Evolutionary conservation across 2,888 invertebrate genomes (phyloP).

Genomic region (Cabera pusaria): DNA sequence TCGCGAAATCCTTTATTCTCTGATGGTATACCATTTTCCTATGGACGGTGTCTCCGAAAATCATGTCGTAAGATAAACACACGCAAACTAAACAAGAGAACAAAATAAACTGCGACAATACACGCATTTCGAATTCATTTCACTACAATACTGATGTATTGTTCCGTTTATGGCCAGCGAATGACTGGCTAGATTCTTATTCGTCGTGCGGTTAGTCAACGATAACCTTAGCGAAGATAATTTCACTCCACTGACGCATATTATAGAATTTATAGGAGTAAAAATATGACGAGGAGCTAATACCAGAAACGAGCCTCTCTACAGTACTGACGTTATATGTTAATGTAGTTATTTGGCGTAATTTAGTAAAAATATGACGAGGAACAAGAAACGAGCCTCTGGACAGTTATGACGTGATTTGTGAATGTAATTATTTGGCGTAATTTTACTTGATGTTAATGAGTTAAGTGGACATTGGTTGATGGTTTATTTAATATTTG

Average conservation of each 20-base stretch:
- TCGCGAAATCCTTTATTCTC: slow-evolving; percentile 73
- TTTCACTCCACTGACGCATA: slow-evolving; percentile 1
- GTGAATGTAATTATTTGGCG: too few relatives aligned
- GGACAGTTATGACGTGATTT: too few relatives aligned
- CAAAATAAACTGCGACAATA: slow-evolving; percentile 49
- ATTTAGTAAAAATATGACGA: too few relatives aligned
- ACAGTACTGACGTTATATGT: too few relatives aligned
- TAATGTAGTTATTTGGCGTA: too few relatives aligned
- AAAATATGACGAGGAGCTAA: too few relatives aligned
- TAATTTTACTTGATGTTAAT: too few relatives aligned
- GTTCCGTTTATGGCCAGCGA: slow-evolving; percentile 31
- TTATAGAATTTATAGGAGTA: too few relatives aligned
- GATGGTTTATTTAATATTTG: too few relatives aligned
- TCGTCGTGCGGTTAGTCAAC: background rate
- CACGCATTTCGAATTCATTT: slow-evolving; percentile 63
- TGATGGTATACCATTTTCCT: slow-evolving; percentile 78
- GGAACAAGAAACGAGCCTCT: too few relatives aligned
- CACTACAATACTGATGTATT: slow-evolving; percentile 38
- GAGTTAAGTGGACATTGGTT: too few relatives aligned
- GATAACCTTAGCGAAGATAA: slow-evolving; percentile 54
- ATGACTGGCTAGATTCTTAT: slow-evolving; percentile 23
- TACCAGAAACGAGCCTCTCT: too few relatives aligned
- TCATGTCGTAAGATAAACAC: slow-evolving; percentile 66
- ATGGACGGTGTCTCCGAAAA: slow-evolving; percentile 72
- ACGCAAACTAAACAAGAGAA: slow-evolving; percentile 47